These are phyloP conservation scores for Ianthella basta DNA, from an alignment of 37 sponge, comb jelly and placozoan genomes.

Conservation along the genomic window DNA sequence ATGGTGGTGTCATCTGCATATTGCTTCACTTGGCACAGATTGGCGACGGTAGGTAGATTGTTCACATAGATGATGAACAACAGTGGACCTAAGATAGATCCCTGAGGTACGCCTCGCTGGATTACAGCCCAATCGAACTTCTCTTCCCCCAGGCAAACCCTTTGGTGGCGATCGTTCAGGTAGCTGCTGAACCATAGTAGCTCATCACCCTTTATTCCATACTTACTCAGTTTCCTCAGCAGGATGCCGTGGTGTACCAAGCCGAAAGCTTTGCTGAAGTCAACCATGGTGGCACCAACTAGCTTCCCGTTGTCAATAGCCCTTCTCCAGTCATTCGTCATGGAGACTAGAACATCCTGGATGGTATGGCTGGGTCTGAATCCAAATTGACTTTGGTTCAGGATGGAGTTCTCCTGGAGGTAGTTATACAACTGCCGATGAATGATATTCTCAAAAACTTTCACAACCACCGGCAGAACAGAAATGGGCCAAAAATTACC, in stretches of 20 bases:
- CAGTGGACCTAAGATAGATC: slow-evolving; percentile 47
- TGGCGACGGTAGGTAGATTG: slow-evolving; percentile 27
- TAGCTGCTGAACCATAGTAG: slow-evolving; percentile 38
- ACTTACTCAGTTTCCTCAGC: slow-evolving; percentile 24
- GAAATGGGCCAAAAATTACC: slow-evolving; percentile 29
- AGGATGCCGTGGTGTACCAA: slow-evolving; percentile 31
- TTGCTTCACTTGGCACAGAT: not conserved
- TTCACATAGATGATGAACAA: slow-evolving; percentile 44
- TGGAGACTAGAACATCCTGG: slow-evolving; percentile 37
- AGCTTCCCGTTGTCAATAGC: not conserved
- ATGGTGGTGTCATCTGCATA: slow-evolving; percentile 49
- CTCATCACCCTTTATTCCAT: slow-evolving; percentile 32
- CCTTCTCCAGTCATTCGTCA: slow-evolving; percentile 36
- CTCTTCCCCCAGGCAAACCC: slow-evolving; percentile 12
- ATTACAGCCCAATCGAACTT: slow-evolving; percentile 21
- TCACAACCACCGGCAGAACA: slow-evolving; percentile 36
- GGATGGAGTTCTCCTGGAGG: not conserved
- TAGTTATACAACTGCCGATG: slow-evolving; percentile 41
- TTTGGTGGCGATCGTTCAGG: slow-evolving; percentile 12
- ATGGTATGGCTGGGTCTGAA: slow-evolving; percentile 41
- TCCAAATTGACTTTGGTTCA: slow-evolving; percentile 32
- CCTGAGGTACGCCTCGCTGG: slow-evolving; percentile 43
- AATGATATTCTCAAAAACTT: slow-evolving; percentile 35
- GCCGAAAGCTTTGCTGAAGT: slow-evolving; percentile 44
- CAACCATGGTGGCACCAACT: slow-evolving; percentile 31